phyloP scores from a whole-genome alignment of 2,113 vertebrate species.

The Anser brachyrhynchus region DNA sequence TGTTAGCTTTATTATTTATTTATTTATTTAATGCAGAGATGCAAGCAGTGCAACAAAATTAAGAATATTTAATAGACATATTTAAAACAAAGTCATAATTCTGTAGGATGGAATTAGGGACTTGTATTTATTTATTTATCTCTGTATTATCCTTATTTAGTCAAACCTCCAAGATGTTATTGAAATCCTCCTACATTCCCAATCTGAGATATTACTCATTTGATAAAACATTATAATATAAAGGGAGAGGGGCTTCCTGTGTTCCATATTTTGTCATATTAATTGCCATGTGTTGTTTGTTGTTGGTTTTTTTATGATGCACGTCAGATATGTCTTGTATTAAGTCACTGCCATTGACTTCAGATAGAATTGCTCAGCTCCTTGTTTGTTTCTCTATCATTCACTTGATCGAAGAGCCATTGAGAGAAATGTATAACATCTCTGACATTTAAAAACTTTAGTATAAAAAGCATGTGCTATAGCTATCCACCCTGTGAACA shows the following conservation, averaged over 20 bases:
- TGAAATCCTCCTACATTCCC: fast-evolving
- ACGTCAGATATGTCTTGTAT: background rate
- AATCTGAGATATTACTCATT: background rate
- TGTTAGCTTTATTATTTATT: too few species aligned
- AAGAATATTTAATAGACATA: background rate
- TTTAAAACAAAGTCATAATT: background rate
- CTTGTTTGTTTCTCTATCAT: background rate
- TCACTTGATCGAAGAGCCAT: background rate
- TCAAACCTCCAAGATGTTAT: fast-evolving
- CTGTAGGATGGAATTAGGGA: background rate
- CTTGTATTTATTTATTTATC: background rate
- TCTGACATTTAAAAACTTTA: constrained; percentile 17
- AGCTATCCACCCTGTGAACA: constrained; percentile 9
- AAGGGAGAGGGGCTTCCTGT: background rate
- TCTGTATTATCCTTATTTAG: background rate
- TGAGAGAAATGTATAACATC: background rate
- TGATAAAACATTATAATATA: background rate
- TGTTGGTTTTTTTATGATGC: background rate
- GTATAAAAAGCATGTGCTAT: background rate
- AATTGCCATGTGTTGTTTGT: background rate
- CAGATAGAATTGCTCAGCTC: background rate
- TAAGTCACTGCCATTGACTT: constrained; percentile 19
- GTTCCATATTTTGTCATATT: background rate
- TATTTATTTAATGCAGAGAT: too few species aligned
- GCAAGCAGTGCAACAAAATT: background rate